phyloP scores from a whole-genome alignment of 1,140 invertebrate species.

The Aphaenogaster ashmeadi region DNA sequence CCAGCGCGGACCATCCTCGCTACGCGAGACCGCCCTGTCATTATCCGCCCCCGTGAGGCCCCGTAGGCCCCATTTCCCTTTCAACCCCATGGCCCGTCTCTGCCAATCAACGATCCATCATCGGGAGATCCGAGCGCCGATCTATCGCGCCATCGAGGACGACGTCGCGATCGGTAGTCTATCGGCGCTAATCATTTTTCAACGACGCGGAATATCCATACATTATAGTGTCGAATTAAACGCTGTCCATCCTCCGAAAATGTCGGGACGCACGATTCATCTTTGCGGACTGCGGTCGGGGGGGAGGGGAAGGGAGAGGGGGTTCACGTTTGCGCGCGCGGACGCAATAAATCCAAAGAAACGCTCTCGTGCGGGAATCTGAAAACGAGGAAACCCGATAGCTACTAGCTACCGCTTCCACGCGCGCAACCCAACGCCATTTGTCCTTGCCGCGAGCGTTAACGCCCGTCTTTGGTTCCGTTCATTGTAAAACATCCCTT shows the following conservation, averaged over 20 bases:
- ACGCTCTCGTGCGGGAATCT: constrained; percentile 65
- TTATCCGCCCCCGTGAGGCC: constrained; percentile 86
- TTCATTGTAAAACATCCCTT: constrained; percentile 86
- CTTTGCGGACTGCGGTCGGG: neutral
- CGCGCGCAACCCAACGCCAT: constrained; percentile 75
- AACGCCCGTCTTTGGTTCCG: constrained; percentile 80
- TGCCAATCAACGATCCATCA: constrained; percentile 87
- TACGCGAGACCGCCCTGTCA: constrained; percentile 85
- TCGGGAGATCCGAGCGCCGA: constrained; percentile 72
- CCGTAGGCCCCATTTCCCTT: constrained; percentile 84
- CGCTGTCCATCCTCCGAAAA: neutral
- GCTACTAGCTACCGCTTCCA: constrained; percentile 24
- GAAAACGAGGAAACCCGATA: constrained; percentile 50
- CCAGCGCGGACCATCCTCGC: constrained; percentile 77
- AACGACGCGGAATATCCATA: constrained; percentile 29
- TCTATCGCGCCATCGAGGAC: constrained; percentile 65
- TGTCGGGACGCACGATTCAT: constrained; percentile 18
- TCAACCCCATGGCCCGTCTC: constrained; percentile 81
- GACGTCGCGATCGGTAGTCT: constrained; percentile 48
- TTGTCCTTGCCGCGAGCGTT: constrained; percentile 81
- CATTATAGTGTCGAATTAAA: constrained; percentile 43
- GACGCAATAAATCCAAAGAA: constrained; percentile 58
- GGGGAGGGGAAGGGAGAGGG: neutral
- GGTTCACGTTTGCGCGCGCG: neutral
- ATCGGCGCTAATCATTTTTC: constrained; percentile 62